phyloP scores from a whole-genome alignment of 2,888 invertebrate species.

The Belgica antarctica region DNA sequence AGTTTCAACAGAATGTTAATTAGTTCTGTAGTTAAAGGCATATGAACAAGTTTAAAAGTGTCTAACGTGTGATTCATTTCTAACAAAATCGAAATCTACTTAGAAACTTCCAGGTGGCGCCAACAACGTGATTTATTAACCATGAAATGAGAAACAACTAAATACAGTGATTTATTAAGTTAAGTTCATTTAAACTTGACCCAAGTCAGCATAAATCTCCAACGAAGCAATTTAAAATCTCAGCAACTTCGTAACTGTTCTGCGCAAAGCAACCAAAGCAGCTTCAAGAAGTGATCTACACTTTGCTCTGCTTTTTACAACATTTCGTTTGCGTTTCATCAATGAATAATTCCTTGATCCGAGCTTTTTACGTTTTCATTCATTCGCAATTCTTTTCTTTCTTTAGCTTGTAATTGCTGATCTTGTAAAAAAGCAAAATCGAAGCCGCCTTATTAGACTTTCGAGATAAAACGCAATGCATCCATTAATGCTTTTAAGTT shows the following conservation, averaged over 20 bases:
- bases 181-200: neutral
- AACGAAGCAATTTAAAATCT: too few species aligned
- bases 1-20: too few species aligned
- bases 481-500: neutral
- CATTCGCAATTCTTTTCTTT: neutral
- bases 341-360: neutral
- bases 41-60: too few species aligned
- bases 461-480: neutral
- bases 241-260: neutral
- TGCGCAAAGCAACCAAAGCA: too few species aligned
- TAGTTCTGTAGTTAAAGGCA: too few species aligned
- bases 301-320: neutral
- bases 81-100: too few species aligned
- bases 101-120: too few species aligned
- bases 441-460: slow-evolving; percentile 3
- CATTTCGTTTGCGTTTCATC: neutral
- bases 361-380: too few species aligned
- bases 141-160: too few species aligned
- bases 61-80: too few species aligned
- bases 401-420: neutral
- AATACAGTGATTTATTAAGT: too few species aligned
- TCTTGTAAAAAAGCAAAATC: neutral
- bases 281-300: slow-evolving; percentile 14
- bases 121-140: too few species aligned
- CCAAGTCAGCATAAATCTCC: neutral